Base-by-base conservation (phyloP, 2,888 invertebrate genomes). In the Amiota minor region DNA sequence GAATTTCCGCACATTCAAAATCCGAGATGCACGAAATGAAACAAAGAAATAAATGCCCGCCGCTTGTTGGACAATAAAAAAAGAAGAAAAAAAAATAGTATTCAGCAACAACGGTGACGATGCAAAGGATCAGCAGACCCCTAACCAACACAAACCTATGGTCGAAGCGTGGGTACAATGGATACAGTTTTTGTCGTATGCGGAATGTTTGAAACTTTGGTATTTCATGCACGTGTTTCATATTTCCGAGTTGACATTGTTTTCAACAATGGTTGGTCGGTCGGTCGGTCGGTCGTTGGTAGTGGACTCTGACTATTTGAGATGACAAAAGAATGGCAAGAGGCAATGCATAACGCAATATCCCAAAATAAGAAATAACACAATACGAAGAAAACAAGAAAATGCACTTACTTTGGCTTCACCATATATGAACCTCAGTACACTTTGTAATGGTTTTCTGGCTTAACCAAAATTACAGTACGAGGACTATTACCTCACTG, bases 151-250 rank as follows among this genome's bases (percentile, higher is more conserved):
- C 35, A 2, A 35, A 53, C 16, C 16, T 9, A 16, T 11, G 59
- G 6, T 18, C 10, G 20, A 14, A 35, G 20, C 16, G 20, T 49
- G 65, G 49, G 11, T 45, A 35, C 64, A 64, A 64, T 35, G 35
- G 16, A 45, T 64, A 45, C 12, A 20, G 45, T 70, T 11, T 62
- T 18, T 62, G 35, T 45, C 35, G 62, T 45, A 62, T 18, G 35
- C 35, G 62, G 23, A 62, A 62, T 62, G 35, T 62, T 62, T 62
- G 45, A 62, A 62, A 62, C 62, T 62, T 70, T 70, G 55, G 56
- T 70, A 70, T 70, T 16, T 18, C 70, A 56, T 70, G 70, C 70
- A 70, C 56, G 70, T 70, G 70, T 70, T 55, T 70, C 70, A 70
- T 56, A 45, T 70, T 70, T 70, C 70, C 62, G 62, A 70, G 53